A percentile compares a stretch with the other conserved stretches of the same genome.
Conservation (phyloP, 1,140 invertebrate species). For the Pararge aegeria region DNA sequence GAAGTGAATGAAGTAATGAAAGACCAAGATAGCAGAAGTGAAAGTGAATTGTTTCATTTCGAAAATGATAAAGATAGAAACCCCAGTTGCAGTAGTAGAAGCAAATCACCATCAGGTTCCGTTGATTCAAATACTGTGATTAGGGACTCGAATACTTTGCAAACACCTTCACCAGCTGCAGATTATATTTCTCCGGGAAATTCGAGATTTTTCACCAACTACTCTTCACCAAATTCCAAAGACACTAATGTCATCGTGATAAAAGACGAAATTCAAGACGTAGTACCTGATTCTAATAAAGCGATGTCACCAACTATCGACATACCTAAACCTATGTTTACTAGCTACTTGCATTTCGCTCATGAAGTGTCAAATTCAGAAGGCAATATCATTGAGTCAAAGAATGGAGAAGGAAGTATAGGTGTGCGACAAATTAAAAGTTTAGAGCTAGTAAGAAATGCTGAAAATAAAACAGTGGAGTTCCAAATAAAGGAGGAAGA, state of each 20-base stretch:
- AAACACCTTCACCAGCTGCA: conserved; percentile 54
- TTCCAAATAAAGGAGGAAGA: conserved; percentile 38
- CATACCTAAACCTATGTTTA: conserved; percentile 72
- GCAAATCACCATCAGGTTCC: conserved; percentile 66
- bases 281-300: conserved; percentile 27
- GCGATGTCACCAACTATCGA: conserved; percentile 63
- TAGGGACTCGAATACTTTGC: conserved; percentile 44
- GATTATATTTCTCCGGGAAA: conserved; percentile 50
- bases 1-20: conserved; percentile 52
- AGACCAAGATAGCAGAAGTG: conserved; percentile 62
- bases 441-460: conserved; percentile 34
- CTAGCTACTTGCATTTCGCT: conserved; percentile 66
- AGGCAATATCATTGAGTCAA: conserved; percentile 5
- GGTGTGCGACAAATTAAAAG: conserved; percentile 33
- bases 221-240: conserved; percentile 26
- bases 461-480: conserved; percentile 11
- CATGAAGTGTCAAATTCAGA: conserved; percentile 57
- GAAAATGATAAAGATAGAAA: conserved; percentile 70
- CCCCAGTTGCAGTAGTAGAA: conserved; percentile 56
- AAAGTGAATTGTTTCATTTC: conserved; percentile 77
- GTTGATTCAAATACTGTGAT: conserved; percentile 50
- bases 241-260: conserved; percentile 33
- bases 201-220: conserved; percentile 46
- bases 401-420: conserved; percentile 11
- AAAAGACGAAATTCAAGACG: conserved; percentile 43